A percentile compares a stretch with the other conserved stretches of the same genome.
phyloP scores from a whole-genome alignment of 2,888 invertebrate genomes.

The Linyphia triangularis region DNA sequence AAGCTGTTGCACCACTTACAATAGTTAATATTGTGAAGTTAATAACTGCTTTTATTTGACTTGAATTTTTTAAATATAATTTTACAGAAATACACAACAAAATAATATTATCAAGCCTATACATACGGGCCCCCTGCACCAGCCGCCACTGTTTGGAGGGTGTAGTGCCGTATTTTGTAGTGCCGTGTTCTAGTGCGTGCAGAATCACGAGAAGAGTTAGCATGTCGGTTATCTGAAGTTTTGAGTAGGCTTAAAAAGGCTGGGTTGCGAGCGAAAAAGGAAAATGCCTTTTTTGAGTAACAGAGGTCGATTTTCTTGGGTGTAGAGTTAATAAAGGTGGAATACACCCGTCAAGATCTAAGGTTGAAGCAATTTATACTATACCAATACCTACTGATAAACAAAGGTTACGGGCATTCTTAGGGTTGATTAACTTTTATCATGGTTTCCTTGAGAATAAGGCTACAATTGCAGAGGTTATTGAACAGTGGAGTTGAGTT shows the following conservation, averaged over 20 bases:
- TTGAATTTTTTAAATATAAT: too few species aligned
- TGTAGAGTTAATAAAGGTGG: constrained; percentile 22
- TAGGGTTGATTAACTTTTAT: constrained; percentile 64
- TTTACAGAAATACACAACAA: too few species aligned
- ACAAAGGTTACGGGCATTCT: constrained; percentile 10
- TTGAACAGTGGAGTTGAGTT: constrained; percentile 26
- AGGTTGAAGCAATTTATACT: constrained; percentile 68
- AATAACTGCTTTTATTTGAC: too few species aligned
- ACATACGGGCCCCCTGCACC: too few species aligned
- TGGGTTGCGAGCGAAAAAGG: background rate
- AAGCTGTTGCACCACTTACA: too few species aligned
- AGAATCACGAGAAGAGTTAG: constrained; percentile 30
- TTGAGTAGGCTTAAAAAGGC: constrained; percentile 25
- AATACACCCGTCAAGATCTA: constrained; percentile 40
- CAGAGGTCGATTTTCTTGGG: constrained; percentile 37
- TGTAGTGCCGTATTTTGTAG: constrained; percentile 59
- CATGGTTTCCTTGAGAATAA: constrained; percentile 34
- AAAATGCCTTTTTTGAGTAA: constrained; percentile 13
- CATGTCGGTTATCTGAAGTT: constrained; percentile 24
- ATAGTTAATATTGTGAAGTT: too few species aligned
- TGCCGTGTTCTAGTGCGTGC: constrained; percentile 72
- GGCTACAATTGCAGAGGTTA: constrained; percentile 40
- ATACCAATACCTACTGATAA: constrained; percentile 15
- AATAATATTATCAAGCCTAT: too few species aligned
- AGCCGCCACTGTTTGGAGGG: too few species aligned